Conservation (phyloP, 2,888 invertebrate species). For the Cactoblastis cactorum region DNA sequence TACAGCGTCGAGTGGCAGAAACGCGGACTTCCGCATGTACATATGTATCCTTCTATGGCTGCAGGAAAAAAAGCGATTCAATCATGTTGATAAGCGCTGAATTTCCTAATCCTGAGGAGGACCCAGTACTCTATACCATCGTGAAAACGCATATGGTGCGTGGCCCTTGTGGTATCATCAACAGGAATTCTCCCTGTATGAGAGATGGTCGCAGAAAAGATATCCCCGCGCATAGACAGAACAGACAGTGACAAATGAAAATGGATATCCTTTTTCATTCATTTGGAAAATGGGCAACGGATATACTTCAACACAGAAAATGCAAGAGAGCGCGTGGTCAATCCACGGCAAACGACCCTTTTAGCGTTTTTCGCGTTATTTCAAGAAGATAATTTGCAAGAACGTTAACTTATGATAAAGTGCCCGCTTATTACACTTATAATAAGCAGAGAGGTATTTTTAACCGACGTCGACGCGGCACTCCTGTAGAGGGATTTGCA, state of each 20-base stretch:
- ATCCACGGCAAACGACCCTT: constrained; percentile 26
- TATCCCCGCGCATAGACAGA: no score
- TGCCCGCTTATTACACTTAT: constrained; percentile 27
- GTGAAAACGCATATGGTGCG: constrained; percentile 23
- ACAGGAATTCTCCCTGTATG: constrained; percentile 19
- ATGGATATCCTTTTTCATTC: constrained; percentile 16
- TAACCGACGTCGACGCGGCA: constrained; percentile 20
- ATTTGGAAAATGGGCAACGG: constrained; percentile 22
- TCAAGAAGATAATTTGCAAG: neutral
- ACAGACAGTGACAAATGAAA: constrained; percentile 5
- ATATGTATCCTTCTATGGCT: neutral
- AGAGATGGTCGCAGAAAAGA: neutral
- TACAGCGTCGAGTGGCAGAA: constrained; percentile 4
- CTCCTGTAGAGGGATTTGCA: constrained; percentile 18
- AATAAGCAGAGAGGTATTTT: constrained; percentile 21
- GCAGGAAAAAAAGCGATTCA: neutral
- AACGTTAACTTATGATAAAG: constrained; percentile 17
- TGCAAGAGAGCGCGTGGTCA: constrained; percentile 14
- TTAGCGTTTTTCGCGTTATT: constrained; percentile 7
- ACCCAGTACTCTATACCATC: constrained; percentile 18
- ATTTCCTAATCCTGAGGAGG: constrained; percentile 17
- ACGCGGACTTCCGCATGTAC: neutral
- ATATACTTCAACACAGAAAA: constrained; percentile 22
- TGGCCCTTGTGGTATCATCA: constrained; percentile 21
- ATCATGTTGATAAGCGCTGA: constrained; percentile 19